Base-by-base conservation (phyloP, 2,113 vertebrate species). In the Falco punctatus region DNA sequence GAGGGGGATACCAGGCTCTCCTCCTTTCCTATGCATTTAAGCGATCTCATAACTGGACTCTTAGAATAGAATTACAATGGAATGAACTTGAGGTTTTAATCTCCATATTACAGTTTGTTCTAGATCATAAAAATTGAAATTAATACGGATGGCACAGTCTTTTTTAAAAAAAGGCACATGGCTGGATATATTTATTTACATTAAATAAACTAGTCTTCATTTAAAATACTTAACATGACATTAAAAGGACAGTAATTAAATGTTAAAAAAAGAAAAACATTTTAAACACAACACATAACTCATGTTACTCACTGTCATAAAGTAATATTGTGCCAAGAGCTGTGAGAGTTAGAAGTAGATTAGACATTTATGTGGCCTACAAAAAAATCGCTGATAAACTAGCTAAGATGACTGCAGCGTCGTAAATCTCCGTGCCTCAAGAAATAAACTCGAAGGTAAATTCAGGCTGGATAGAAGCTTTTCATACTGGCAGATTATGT, bases 281-380 rank as follows among this genome's bases (percentile, higher is more conserved):
- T 93, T 94, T 46, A 86, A 94, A 49, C 57, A 67, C n/a, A 85
- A 58, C 74, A 86, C 74, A 77, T 73, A 93, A 88, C 24, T 95
- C 57, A 66, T 70, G 58, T 77, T 92, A 23, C 40, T 81, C 61
- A 33, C 54, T 95, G 62, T 35, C 58, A 38, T n/a, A 92, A 96
- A 83, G 74, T n/a, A 93, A 23, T 27, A 5, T 38, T 24, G 38
- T 79, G 69, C 72, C 77, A 84, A 74, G 83, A 88, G 32, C 86
- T 79, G 69, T 44, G 89, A 48, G 55, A 22, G 64, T 58, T 11
- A 51, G 79, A 48, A 80, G 72, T 35, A 86, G 77, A 69, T 78
- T 55, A 59, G 71, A 83, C 54, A 55, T 71, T 93, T 70, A 20
- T 86, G 88, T 81, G 51, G 79, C 67, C 88, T 48, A 27, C 2